These are phyloP conservation scores for Hirtodrosophila alboralis DNA, from an alignment of 2,888 invertebrate genomes.

Conservation along the genomic window DNA sequence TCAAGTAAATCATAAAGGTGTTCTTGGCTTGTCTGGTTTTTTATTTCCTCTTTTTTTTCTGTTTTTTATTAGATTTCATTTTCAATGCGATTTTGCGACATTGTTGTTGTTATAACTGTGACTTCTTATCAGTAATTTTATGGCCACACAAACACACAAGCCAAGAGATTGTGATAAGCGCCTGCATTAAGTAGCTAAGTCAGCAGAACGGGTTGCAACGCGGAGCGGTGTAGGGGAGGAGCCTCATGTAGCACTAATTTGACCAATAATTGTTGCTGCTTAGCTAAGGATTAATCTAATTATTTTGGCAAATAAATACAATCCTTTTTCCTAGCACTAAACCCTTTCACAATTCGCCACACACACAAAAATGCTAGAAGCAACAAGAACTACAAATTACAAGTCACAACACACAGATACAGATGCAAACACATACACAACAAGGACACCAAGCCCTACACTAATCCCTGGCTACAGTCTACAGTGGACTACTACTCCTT, in stretches of 20 bases:
- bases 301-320: constrained; percentile 81
- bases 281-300: constrained; percentile 82
- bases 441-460: background rate
- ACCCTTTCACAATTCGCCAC: constrained; percentile 66
- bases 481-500: constrained; percentile 56
- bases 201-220: background rate
- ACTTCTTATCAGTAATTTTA: constrained; percentile 65
- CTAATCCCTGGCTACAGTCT: constrained; percentile 49
- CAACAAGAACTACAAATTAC: constrained; percentile 10
- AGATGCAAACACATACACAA: constrained; percentile 6
- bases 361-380: constrained; percentile 7
- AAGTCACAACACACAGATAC: constrained; percentile 1
- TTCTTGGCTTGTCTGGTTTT: constrained; percentile 3
- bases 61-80: constrained; percentile 48
- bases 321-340: constrained; percentile 48
- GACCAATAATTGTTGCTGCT: constrained; percentile 66
- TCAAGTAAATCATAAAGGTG: constrained; percentile 62
- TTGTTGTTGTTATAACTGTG: constrained; percentile 24
- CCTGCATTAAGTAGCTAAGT: constrained; percentile 35
- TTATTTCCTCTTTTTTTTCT: background rate
- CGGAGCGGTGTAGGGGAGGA: constrained; percentile 45
- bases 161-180: constrained; percentile 26
- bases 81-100: constrained; percentile 73
- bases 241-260: constrained; percentile 62
- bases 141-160: constrained; percentile 36